A percentile compares a stretch with the other conserved stretches of the same genome.
Evolutionary conservation across 1,140 invertebrate species (phyloP).

Genomic region (Drosophila kohkoa): DNA sequence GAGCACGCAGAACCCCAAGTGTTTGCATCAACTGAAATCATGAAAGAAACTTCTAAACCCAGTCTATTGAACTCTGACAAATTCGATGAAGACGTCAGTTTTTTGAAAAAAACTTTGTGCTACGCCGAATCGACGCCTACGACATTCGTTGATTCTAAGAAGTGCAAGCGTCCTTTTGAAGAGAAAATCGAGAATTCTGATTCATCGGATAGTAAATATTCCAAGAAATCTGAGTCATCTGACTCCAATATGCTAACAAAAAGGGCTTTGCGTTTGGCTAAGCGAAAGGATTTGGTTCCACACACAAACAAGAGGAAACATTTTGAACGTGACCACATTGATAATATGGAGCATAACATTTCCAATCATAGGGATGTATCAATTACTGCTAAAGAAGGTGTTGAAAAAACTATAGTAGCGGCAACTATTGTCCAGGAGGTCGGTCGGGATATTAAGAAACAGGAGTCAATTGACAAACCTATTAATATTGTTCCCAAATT

Average conservation of each 20-base stretch:
- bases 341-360: not conserved
- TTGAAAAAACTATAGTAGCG: not conserved
- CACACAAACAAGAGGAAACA: slow-evolving; percentile 77
- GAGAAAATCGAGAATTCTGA: slow-evolving; percentile 55
- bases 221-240: slow-evolving; percentile 53
- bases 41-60: slow-evolving; percentile 16
- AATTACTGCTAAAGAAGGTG: slow-evolving; percentile 7
- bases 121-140: slow-evolving; percentile 34
- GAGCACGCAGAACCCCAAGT: not conserved
- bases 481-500: slow-evolving; percentile 83
- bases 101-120: slow-evolving; percentile 28
- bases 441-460: slow-evolving; percentile 31
- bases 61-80: slow-evolving; percentile 27
- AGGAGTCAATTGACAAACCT: slow-evolving; percentile 52
- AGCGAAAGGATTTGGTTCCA: slow-evolving; percentile 79
- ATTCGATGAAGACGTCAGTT: slow-evolving; percentile 15
- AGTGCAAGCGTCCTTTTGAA: slow-evolving; percentile 52
- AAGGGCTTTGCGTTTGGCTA: slow-evolving; percentile 68
- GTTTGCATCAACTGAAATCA: not conserved
- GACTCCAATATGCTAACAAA: slow-evolving; percentile 65
- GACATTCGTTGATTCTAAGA: slow-evolving; percentile 40
- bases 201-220: slow-evolving; percentile 64
- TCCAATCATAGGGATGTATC: slow-evolving; percentile 14
- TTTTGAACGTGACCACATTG: slow-evolving; percentile 58
- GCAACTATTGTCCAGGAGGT: slow-evolving; percentile 26